Conservation (phyloP, 2,797 vertebrate species). For the Tokudaia tokunoshimensis region DNA sequence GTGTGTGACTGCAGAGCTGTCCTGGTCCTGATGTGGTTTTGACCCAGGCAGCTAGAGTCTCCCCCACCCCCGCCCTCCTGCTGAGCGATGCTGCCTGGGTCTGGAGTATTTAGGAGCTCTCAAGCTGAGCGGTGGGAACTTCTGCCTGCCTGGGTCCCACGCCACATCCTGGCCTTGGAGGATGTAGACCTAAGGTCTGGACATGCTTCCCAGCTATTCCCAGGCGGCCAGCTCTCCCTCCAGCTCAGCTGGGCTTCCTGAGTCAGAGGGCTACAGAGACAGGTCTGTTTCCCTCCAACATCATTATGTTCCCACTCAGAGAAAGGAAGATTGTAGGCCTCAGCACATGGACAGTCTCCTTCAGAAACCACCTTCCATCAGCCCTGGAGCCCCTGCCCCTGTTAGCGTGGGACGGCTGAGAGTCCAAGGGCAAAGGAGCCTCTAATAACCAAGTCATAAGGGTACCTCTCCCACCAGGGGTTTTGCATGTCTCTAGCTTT, state of each 20-base stretch:
- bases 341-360: background rate
- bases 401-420: no score
- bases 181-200: slow-evolving; percentile 71
- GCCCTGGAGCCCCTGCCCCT: background rate
- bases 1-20: slow-evolving; percentile 16
- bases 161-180: slow-evolving; percentile 81
- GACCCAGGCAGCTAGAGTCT: slow-evolving; percentile 56
- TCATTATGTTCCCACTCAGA: accelerated
- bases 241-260: slow-evolving; percentile 55
- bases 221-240: slow-evolving; percentile 72
- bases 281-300: slow-evolving; percentile 26
- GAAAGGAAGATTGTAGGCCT: background rate
- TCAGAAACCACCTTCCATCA: background rate
- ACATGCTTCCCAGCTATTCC: slow-evolving; percentile 80
- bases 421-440: background rate
- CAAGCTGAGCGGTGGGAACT: slow-evolving; percentile 86
- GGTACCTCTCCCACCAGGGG: background rate
- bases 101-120: slow-evolving; percentile 59
- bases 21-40: background rate
- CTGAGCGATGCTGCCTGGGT: slow-evolving; percentile 24
- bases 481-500: background rate
- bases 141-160: slow-evolving; percentile 86
- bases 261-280: background rate
- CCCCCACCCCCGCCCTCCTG: background rate
- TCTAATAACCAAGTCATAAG: background rate